Base-by-base conservation (phyloP, 2,113 vertebrate genomes). In the Corynorhinus townsendii region DNA sequence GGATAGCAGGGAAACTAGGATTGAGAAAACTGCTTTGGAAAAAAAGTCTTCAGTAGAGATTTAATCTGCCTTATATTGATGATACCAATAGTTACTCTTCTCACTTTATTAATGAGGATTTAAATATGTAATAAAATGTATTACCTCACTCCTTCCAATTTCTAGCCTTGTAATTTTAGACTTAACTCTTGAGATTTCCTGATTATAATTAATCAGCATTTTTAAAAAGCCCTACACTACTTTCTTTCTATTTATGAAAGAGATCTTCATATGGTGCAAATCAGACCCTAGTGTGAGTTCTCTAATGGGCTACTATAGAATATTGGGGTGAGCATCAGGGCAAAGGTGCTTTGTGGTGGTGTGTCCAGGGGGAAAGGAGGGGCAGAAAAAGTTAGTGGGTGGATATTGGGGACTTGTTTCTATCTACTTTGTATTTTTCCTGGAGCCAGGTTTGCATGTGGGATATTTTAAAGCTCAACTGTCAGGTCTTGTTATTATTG, bases 111-210 rank as follows among this genome's bases (percentile, higher is more conserved):
- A 93, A 91, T 92, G 30, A 79, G 56, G 20, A 75, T 75, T 90
- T 86, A 88, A 94, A 91, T 82, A 47, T 52, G 11, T 52, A 77
- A 86, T 83, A 84, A 84, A 75, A 52, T 59, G 0, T 59, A 33
- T 95, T 90, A 59, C 68, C 15, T 87, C 5, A 47, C 35, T 93
- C 7, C 11, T 64, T 88, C 33, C n/a, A 84, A 30, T 95, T 96
- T 87, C 59, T 88, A 84, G 26, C 43, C 33, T 92, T 94, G 1
- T 91, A 91, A 84, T 81, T 94, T 94, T 76, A 95, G 7, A 75
- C 17, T 75, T 76, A 79, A 69, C 26, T 91, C 19, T 77, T 72
- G 28, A n/a, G n/a, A 10, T n/a, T 94, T 91, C 9, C 49, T 90
- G 19, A 49, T 38, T 66, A 20, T 40, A 16, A 89, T 43, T 80